A percentile compares a stretch with the other conserved stretches of the same genome.
These are phyloP conservation scores for Sitophilus oryzae DNA, from an alignment of 1,140 invertebrate genomes.

Conservation along the genomic window DNA sequence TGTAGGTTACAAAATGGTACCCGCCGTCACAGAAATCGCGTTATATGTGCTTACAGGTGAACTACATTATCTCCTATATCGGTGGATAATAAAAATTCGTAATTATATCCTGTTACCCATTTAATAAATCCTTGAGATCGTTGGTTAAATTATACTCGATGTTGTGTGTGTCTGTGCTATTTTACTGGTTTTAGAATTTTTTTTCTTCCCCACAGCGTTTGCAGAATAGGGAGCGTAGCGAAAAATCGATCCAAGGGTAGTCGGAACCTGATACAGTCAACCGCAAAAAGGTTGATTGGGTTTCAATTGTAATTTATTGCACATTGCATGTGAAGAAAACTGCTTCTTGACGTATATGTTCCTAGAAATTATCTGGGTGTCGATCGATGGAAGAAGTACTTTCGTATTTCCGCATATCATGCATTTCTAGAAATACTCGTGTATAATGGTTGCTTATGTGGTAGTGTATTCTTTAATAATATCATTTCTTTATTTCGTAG, in stretches of 20 bases:
- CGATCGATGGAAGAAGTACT: too few species aligned
- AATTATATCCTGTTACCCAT: background rate
- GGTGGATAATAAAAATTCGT: background rate
- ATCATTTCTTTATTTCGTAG: too few species aligned
- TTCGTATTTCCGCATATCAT: too few species aligned
- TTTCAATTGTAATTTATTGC: background rate
- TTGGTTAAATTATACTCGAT: background rate
- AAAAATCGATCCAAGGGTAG: background rate
- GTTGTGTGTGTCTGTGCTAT: too few species aligned
- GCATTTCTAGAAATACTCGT: too few species aligned
- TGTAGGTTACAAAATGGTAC: background rate
- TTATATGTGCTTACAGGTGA: background rate
- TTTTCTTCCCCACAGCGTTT: too few species aligned
- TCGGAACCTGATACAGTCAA: too few species aligned
- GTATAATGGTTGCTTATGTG: too few species aligned
- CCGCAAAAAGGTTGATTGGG: background rate
- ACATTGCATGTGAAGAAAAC: background rate
- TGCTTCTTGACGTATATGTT: background rate
- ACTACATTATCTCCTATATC: background rate
- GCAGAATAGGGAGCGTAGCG: background rate
- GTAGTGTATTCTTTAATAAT: too few species aligned
- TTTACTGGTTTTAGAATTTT: too few species aligned
- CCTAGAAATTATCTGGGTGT: too few species aligned
- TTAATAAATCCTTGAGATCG: background rate
- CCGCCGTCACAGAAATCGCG: background rate